A percentile compares a stretch with the other conserved stretches of the same genome.
Evolutionary conservation across 2,888 invertebrate species (phyloP).

Genomic region (Cryptocephalus primarius): DNA sequence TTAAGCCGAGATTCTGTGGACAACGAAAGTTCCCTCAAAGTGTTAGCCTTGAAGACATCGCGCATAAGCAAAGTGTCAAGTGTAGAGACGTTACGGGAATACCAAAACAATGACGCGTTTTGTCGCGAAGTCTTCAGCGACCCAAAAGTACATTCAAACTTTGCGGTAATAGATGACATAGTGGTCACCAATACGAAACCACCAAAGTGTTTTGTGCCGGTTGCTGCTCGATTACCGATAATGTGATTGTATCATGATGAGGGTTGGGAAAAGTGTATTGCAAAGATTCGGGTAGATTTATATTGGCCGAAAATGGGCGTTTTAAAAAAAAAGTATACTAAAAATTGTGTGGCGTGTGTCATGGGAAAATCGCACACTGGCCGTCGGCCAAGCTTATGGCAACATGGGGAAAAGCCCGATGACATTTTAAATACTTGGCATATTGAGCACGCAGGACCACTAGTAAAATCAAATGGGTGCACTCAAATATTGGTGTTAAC

Average conservation of each 20-base stretch:
- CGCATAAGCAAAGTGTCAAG: conserved; percentile 1
- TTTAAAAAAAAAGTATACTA: conserved; percentile 7
- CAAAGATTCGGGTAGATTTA: neutral
- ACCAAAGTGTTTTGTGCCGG: conserved; percentile 9
- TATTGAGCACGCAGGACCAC: conserved; percentile 16
- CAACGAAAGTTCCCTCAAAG: neutral
- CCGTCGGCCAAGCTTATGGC: conserved; percentile 7
- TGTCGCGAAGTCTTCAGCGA: conserved; percentile 5
- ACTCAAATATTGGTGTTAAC: neutral
- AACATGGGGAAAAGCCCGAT: conserved; percentile 11
- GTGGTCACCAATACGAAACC: neutral
- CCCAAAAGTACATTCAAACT: conserved; percentile 2
- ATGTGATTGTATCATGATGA: conserved; percentile 6
- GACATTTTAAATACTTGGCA: conserved; percentile 14
- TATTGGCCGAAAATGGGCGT: conserved; percentile 4
- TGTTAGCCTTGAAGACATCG: neutral
- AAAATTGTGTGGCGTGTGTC: conserved; percentile 7
- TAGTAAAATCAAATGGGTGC: conserved; percentile 7
- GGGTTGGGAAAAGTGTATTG: conserved; percentile 8
- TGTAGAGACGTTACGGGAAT: conserved; percentile 2
- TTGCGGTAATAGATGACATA: neutral
- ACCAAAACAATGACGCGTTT: conserved; percentile 5
- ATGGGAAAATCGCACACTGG: conserved; percentile 16
- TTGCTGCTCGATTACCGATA: conserved; percentile 9
- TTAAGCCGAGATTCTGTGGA: conserved; percentile 12